Evolutionary conservation across 2,797 vertebrate genomes (phyloP).

Genomic region (Ispidina picta): DNA sequence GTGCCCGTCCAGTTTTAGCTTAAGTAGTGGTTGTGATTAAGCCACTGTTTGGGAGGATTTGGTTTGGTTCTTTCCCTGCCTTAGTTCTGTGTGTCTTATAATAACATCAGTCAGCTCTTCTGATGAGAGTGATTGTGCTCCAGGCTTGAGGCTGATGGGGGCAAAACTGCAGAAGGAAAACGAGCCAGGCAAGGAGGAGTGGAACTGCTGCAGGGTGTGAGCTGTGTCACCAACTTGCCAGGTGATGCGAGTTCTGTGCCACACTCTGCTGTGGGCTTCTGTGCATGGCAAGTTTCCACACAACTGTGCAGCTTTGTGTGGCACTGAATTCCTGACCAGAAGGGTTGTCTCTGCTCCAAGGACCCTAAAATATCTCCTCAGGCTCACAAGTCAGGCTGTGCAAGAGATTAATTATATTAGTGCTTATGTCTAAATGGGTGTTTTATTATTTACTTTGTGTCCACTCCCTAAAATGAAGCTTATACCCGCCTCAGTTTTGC

Average conservation of each 20-base stretch:
- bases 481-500: not conserved
- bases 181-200: not conserved
- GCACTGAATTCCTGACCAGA: not conserved
- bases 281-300: not conserved
- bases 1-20: not conserved
- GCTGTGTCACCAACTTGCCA: not conserved
- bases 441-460: not conserved
- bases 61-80: not conserved
- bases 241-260: not conserved
- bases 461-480: not conserved
- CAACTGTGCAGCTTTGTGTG: not conserved
- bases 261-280: not conserved
- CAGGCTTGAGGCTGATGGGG: not conserved
- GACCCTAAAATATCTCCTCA: not conserved
- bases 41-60: constrained; percentile 39
- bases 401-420: not conserved
- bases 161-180: not conserved
- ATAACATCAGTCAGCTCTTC: constrained; percentile 10
- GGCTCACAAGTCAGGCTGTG: not conserved
- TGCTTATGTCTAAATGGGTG: not conserved
- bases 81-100: not conserved
- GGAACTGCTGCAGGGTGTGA: not conserved
- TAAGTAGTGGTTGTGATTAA: not conserved
- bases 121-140: not conserved
- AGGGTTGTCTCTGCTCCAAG: not conserved